Evolutionary conservation across 2,113 vertebrate genomes (phyloP).

Genomic region (Symphodus melops): DNA sequence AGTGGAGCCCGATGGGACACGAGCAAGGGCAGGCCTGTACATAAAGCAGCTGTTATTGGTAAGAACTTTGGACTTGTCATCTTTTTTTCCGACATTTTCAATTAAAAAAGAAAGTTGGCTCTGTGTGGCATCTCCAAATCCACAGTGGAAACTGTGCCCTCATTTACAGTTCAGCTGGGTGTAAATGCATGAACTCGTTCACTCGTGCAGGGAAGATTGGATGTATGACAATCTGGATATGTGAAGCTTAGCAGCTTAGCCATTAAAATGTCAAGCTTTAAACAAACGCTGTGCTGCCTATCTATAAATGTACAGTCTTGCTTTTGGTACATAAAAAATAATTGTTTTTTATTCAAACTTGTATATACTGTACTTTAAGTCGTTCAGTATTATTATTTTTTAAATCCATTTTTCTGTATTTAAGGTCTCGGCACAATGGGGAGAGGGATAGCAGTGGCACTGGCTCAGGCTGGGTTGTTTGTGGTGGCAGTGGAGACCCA

Average conservation of each 20-base stretch:
- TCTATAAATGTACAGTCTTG: slow-evolving; percentile 19
- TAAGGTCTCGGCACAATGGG: slow-evolving; percentile 96
- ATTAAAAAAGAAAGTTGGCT: slow-evolving; percentile 21
- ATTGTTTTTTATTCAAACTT: background rate
- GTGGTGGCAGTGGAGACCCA: slow-evolving; percentile 90
- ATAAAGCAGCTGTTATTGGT: slow-evolving; percentile 89
- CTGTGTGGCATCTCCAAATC: slow-evolving; percentile 38
- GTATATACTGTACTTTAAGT: background rate
- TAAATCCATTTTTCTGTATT: slow-evolving; percentile 1
- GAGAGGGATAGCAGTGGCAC: slow-evolving; percentile 87
- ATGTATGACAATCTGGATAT: slow-evolving; percentile 57
- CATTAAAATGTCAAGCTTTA: slow-evolving; percentile 64
- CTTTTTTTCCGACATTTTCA: slow-evolving; percentile 21
- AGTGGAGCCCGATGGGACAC: slow-evolving; percentile 87
- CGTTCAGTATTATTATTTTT: background rate
- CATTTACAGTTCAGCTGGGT: slow-evolving; percentile 43
- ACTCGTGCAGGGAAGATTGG: slow-evolving; percentile 51
- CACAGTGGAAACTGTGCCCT: slow-evolving; percentile 36
- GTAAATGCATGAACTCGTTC: slow-evolving; percentile 49
- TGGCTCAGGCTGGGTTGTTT: slow-evolving; percentile 86
- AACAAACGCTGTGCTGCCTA: slow-evolving; percentile 38
- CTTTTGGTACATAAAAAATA: background rate
- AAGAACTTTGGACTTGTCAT: slow-evolving; percentile 66
- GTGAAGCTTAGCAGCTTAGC: slow-evolving; percentile 63
- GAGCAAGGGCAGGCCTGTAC: slow-evolving; percentile 78